A percentile compares a stretch with the other conserved stretches of the same genome.
These are phyloP conservation scores for Apodemus sylvaticus DNA, from an alignment of 2,113 vertebrate genomes.

Conservation along the genomic window DNA sequence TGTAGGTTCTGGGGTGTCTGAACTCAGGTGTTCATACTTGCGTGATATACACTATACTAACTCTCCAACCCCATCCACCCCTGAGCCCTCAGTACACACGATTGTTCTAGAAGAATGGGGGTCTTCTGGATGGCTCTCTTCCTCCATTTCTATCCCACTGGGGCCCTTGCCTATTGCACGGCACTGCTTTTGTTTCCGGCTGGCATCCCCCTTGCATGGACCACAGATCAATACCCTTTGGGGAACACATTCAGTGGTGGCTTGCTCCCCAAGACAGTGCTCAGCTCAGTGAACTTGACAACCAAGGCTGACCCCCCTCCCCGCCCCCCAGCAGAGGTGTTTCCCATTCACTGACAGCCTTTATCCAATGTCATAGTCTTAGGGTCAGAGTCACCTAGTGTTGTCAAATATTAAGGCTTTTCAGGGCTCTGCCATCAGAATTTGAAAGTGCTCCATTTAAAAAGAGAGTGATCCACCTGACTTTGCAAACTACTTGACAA, in stretches of 20 bases:
- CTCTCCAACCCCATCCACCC: neutral
- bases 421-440: constrained; percentile 4
- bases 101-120: neutral
- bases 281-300: neutral
- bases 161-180: neutral
- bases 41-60: neutral
- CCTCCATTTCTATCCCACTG: neutral
- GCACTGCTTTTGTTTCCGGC: too few relatives aligned
- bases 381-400: neutral
- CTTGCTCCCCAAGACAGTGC: neutral
- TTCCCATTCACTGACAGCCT: neutral
- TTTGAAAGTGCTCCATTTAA: constrained; percentile 35
- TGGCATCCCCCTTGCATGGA: too few relatives aligned
- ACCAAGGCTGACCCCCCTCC: neutral
- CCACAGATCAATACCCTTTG: neutral
- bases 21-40: neutral
- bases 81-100: too few relatives aligned
- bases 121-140: too few relatives aligned
- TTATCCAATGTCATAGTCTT: constrained; percentile 12
- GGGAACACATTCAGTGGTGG: neutral
- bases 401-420: neutral
- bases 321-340: neutral
- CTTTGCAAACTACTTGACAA: constrained; percentile 51
- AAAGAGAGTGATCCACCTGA: constrained; percentile 7
- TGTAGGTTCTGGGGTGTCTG: neutral